phyloP scores from a whole-genome alignment of 2,888 invertebrate species.

The Allophyes oxyacanthae region DNA sequence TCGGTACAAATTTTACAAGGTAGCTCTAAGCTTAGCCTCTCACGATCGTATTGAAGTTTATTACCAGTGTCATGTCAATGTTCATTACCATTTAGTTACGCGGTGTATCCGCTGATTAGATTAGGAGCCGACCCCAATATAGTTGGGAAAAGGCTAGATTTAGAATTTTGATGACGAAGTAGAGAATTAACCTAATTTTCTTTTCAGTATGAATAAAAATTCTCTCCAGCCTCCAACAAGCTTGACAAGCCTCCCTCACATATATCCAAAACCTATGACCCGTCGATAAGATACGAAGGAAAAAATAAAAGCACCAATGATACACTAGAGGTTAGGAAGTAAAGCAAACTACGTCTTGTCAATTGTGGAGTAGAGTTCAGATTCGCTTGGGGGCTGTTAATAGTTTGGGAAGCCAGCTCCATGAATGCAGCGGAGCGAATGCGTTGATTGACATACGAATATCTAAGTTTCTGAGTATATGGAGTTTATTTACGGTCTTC shows the following conservation, averaged over 20 bases:
- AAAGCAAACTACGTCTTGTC: conserved; percentile 30
- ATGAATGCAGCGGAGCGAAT: conserved; percentile 41
- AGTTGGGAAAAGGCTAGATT: no score
- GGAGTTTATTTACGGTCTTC: conserved; percentile 17
- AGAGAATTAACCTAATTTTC: neutral
- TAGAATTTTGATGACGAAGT: no score
- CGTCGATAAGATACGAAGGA: conserved; percentile 42
- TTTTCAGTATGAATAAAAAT: neutral
- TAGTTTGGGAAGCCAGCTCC: conserved; percentile 31
- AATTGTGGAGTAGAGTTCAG: conserved; percentile 22
- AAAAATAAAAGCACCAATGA: conserved; percentile 47
- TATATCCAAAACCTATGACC: conserved; percentile 29
- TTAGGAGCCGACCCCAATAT: no score
- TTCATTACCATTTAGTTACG: no score
- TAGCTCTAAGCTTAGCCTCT: no score
- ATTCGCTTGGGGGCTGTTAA: conserved; percentile 39
- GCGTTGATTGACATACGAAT: conserved; percentile 47
- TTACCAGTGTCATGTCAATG: no score
- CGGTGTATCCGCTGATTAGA: no score
- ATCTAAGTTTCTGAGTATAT: conserved; percentile 21
- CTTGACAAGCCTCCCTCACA: conserved; percentile 12
- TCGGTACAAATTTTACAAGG: no score
- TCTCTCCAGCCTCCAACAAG: no score
- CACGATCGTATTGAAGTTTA: no score
- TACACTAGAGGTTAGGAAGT: conserved; percentile 23